Base-by-base conservation (phyloP, 2,888 invertebrate species). In the Lithophane socia region DNA sequence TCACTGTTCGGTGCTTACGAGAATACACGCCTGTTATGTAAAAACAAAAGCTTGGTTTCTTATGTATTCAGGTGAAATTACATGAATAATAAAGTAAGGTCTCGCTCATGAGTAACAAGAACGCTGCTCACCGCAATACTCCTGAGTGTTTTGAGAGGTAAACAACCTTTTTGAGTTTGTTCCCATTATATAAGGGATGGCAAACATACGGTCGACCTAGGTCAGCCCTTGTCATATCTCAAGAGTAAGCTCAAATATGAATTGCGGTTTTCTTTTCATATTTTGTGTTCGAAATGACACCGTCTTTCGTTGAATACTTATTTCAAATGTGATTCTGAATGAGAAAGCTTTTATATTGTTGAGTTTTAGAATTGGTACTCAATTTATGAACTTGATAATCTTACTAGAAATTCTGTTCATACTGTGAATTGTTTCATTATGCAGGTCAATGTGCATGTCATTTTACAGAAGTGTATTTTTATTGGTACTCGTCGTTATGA, bases 181-280 rank as follows among this genome's bases (percentile, higher is more conserved):
- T 83, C 70, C 72, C 87, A 87, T 89, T 84, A 82, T 86, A 81
- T 84, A 80, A 83, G 85, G 79, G 68, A 83, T 78, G 73, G 83
- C 70, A 87, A 82, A 85, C 83, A 77, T 82, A 84, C 83, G 85
- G 82, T 82, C 83, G 79, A 68, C 72, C 89, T 81, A 90, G 89
- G 90, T 91, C 88, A 89, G 82, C 79, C 79, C 79, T 81, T 82
- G 82, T 86, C 85, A 87, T 87, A 87, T 86, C 85, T 86, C 90
- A 86, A 75, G 85, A 89, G 88, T 90, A 85, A 85, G 77, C 82
- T 69, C 73, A 77, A 80, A 87, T 83, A 83, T 83, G 80, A 82
- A 75, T 80, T 76, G 80, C 74, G 68, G 67, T 74, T 86, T 77
- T 75, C 74, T 76, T 81, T 85, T 78, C 76, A 80, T 79, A 77